Evolutionary conservation across 92 coral and sea anemone genomes (phyloP).

Genomic region (Epizoanthus scotinus): DNA sequence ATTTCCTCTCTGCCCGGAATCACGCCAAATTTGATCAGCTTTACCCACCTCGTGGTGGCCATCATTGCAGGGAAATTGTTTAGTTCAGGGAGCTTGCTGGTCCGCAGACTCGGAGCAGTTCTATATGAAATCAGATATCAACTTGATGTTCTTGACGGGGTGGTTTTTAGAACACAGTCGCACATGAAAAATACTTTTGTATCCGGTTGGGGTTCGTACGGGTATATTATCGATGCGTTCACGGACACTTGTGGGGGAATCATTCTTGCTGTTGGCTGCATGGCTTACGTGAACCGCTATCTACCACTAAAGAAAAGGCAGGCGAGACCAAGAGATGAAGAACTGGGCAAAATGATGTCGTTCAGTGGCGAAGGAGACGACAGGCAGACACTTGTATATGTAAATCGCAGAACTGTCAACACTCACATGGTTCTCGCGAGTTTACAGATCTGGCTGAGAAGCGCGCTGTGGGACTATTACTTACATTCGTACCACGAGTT

Average conservation of each 20-base stretch:
- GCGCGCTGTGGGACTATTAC: constrained; percentile 83
- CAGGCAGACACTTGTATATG: constrained; percentile 46
- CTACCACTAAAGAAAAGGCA: constrained; percentile 78
- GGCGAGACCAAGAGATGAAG: constrained; percentile 60
- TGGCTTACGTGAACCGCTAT: constrained; percentile 66
- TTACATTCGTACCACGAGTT: constrained; percentile 75
- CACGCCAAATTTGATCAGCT: constrained; percentile 87
- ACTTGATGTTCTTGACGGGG: constrained; percentile 89
- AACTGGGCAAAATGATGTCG: constrained; percentile 59
- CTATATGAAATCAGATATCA: constrained; percentile 77
- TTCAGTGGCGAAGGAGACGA: constrained; percentile 45
- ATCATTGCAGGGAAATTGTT: constrained; percentile 79
- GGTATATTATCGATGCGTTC: constrained; percentile 83
- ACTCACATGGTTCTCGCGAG: constrained; percentile 65
- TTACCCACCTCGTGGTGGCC: constrained; percentile 72
- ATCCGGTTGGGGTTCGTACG: constrained; percentile 89
- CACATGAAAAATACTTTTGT: constrained; percentile 70
- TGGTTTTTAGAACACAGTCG: constrained; percentile 81
- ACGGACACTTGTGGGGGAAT: constrained; percentile 86
- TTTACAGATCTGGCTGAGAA: constrained; percentile 68
- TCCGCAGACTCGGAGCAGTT: constrained; percentile 78
- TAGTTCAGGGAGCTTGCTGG: constrained; percentile 63
- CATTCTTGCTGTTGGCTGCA: constrained; percentile 67
- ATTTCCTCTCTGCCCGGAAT: constrained; percentile 75
- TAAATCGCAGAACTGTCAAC: constrained; percentile 70